Evolutionary conservation across 2,888 invertebrate genomes (phyloP), one percentile per base, ranked within the genome.

Genomic region (Drosophila subsilvestris): DNA sequence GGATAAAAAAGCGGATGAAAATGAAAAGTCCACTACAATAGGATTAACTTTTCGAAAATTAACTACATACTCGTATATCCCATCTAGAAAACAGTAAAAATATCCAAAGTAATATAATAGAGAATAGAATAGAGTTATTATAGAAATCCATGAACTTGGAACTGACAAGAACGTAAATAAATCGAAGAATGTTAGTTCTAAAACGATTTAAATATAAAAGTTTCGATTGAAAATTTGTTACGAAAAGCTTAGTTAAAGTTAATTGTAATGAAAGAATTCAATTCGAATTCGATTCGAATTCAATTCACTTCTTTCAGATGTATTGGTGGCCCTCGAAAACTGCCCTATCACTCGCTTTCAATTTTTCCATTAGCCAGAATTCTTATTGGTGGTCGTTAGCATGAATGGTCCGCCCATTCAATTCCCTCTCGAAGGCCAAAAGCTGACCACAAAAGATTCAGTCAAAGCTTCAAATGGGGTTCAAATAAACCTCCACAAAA

Each of bases 391-490:
- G 29, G 42, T 47, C 65, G 22, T 66, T 66, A 65, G 27, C 27
- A 54, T 49, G 32, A 49, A 63, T 25, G 25, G 25, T 25, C 6
- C 25, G 3, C 22, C 63, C 25, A 37, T 51, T 53, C 17, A 18
- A 17, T 42, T 27, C 27, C 18, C 20, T 48, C 29, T 48, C 67
- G 29, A 54, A 55, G 55, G 29, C 22, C 66, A 48, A 65, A 65
- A n/a, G 67, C 67, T 54, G 51, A 27, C 65, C 67, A 51, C 63
- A 18, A 22, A n/a, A 47, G 54, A 54, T 66, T 14, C 54, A 9
- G 27, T 8, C n/a, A 56, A 49, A 49, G 37, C n/a, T 37, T 37
- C 14, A 37, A 37, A 37, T n/a, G n/a, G 7, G 48, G 48, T 68
- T 44, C 43, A 67, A 56, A 32, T 27, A 66, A 32, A 47, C 12